Evolutionary conservation across 2,797 vertebrate species (phyloP).

Genomic region (Otus scops): DNA sequence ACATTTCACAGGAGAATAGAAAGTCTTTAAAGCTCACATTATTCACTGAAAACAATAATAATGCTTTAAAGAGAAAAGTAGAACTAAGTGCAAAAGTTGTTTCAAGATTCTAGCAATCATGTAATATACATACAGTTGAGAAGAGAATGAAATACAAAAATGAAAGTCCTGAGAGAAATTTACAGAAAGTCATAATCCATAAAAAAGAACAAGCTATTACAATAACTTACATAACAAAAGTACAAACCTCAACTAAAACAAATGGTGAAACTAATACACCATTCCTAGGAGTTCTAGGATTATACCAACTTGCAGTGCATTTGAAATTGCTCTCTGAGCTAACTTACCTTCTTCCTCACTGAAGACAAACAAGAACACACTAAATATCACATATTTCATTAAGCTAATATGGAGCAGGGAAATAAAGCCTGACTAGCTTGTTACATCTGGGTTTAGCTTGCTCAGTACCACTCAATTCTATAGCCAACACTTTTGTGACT

Average conservation of each 20-base stretch:
- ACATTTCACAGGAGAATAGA: neutral
- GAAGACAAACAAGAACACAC: neutral
- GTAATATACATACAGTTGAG: neutral
- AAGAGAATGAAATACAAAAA: neutral
- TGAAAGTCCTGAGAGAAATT: neutral
- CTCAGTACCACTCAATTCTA: neutral
- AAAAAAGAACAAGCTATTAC: neutral
- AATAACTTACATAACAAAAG: neutral
- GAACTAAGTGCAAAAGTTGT: neutral
- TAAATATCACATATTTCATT: neutral
- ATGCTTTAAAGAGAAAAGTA: neutral
- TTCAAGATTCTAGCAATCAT: neutral
- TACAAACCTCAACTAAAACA: neutral
- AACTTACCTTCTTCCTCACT: neutral
- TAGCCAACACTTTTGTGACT: rapidly evolving
- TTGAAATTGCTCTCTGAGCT: neutral
- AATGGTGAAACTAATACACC: neutral
- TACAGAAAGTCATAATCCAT: neutral
- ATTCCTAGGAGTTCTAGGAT: neutral
- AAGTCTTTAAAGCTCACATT: neutral
- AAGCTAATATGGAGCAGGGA: neutral
- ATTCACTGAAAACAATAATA: neutral
- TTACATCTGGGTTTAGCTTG: neutral
- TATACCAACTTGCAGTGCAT: neutral
- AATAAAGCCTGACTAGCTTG: neutral